Base-by-base conservation (phyloP, 2,888 invertebrate species). In the Eledone cirrhosa region DNA sequence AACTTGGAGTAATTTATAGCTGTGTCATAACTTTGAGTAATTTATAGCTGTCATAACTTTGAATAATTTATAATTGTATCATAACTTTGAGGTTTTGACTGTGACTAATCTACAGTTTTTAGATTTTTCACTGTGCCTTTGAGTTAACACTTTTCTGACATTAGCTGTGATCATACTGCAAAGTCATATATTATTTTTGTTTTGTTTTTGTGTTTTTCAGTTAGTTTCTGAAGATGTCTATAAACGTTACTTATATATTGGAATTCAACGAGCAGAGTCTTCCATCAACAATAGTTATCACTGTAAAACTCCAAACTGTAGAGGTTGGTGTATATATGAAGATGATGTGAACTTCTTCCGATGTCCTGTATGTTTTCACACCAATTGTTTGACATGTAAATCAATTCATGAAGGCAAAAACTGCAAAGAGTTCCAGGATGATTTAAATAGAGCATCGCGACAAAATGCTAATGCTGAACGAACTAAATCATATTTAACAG, bases 271-370 rank as follows among this genome's bases (percentile, higher is more conserved):
- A 81, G 97, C 96, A 0, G 96, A 97, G 90, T 94, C 94, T 87
- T 94, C 94, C 83, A 94, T 94, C 53, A 93, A 94, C 84, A 93
- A 94, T 87, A 94, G 96, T 19, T 97, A 96, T 91, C 97, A 97
- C 89, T 97, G 97, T 90, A 96, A 96, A 90, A 96, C 96, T 0
- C 94, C 94, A 0, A 95, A 97, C 91, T 97, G 97, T 89, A 93
- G 92, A 74, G 96, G 96, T 4, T 97, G 96, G 96, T 96, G 96
- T 87, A 94, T 96, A 82, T 95, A 94, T 88, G 96, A 96, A 85
- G 95, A 96, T 84, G 94, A 95, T 83, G 95, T 96, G 75, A 94
- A 94, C 89, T 93, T 94, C 85, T 97, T 97, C 89, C 92, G 93
- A 53, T 97, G 97, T 80, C 95, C 96, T 0, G 95, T 96, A 47